phyloP scores from a whole-genome alignment of 2,797 vertebrate species.

The Lepus oiostolus region DNA sequence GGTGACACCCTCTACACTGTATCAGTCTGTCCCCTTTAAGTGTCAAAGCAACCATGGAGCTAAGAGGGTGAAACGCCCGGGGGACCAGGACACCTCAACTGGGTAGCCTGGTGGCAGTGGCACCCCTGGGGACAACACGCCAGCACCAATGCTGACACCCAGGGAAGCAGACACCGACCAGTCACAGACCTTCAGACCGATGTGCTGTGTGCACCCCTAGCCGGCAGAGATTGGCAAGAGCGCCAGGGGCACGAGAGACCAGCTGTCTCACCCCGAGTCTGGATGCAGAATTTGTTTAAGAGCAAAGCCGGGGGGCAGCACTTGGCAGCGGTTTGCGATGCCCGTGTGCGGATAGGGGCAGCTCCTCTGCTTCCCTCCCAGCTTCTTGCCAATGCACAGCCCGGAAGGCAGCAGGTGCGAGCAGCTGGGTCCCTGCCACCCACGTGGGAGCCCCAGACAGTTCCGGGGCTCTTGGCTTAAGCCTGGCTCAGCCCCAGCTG shows the following conservation, averaged over 20 bases:
- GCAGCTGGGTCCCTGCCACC: too few species aligned
- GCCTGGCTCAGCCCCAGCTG: too few species aligned
- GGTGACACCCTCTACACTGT: neutral
- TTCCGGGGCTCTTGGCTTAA: too few species aligned
- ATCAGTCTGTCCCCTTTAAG: too few species aligned
- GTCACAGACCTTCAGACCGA: constrained; percentile 65
- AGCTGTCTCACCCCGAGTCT: constrained; percentile 41
- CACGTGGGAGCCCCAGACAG: too few species aligned
- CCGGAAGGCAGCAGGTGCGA: too few species aligned
- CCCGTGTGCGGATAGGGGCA: too few species aligned
- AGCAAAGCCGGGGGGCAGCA: constrained; percentile 12
- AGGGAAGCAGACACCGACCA: constrained; percentile 66
- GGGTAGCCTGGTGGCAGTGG: accelerated
- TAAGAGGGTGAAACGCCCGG: neutral
- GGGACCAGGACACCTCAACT: neutral
- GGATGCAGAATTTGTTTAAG: constrained; percentile 63
- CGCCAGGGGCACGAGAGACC: neutral
- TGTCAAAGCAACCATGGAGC: neutral
- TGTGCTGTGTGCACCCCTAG: constrained; percentile 30
- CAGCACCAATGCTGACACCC: neutral
- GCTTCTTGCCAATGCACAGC: too few species aligned
- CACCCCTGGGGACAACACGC: neutral
- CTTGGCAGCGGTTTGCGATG: too few species aligned
- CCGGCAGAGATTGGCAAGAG: constrained; percentile 55
- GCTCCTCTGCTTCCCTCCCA: too few species aligned